Conservation (phyloP, 1,140 invertebrate species). For the Chironomus tepperi region DNA sequence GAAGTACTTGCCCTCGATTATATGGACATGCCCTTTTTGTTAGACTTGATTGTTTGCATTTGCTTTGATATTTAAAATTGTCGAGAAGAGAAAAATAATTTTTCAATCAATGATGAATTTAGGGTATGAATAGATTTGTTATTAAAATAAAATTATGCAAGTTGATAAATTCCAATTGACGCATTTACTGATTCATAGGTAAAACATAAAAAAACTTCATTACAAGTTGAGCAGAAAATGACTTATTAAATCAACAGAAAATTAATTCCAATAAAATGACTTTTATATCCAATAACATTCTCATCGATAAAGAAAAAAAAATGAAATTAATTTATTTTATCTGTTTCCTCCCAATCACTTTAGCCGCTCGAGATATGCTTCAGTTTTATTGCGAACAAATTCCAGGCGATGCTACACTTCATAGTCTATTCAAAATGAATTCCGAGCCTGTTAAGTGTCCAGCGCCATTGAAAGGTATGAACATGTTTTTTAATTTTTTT, state of each 20-base stretch:
- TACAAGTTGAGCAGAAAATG: no score
- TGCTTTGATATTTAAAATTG: no score
- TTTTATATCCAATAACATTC: not conserved
- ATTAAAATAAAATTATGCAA: no score
- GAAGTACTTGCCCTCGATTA: no score
- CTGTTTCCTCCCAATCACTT: constrained; percentile 49
- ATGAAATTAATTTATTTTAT: not conserved
- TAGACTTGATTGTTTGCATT: no score
- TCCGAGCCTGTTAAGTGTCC: constrained; percentile 69
- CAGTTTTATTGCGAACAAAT: constrained; percentile 73
- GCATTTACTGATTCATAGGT: no score
- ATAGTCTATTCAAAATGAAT: constrained; percentile 79
- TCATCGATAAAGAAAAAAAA: not conserved
- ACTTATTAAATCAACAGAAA: not conserved
- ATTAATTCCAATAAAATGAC: not conserved
- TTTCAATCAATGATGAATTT: no score
- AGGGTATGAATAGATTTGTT: no score
- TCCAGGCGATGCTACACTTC: constrained; percentile 76
- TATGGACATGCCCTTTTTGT: no score
- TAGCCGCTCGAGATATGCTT: constrained; percentile 59
- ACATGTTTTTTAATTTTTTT: not conserved
- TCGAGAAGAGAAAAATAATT: no score
- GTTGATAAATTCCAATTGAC: no score
- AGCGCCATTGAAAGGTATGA: constrained; percentile 55
- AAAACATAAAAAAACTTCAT: no score